Base-by-base conservation (phyloP, 1,140 invertebrate species). In the Muscidifurax raptorellus region DNA sequence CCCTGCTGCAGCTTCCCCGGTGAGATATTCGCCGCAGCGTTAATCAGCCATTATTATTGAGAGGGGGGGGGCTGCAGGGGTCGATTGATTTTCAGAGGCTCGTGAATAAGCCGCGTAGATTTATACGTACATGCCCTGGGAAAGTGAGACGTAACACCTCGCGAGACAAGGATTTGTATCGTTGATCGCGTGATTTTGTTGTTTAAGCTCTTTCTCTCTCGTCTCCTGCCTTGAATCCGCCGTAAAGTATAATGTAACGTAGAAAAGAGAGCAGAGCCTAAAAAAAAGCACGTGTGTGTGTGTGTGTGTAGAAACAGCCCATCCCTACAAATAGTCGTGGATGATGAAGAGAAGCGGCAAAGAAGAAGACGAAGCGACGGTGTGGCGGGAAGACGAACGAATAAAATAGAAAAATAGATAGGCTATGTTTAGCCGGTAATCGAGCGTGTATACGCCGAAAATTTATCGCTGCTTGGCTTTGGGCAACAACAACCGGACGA, bases 1-100 rank as follows among this genome's bases (percentile, higher is more conserved):
- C 77, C 75, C 18, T 59, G 59, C 59, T 67, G 83, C 66, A 69
- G 66, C 27, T 28, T 28, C 66, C 66, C 28, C 79, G 84, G 47
- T 4, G 47, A 75, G 59, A 75, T 66, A 67, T 47, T 47, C 32
- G 81, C 52, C 82, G 64, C 75, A 71, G 71, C 74, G 82, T 52
- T 83, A 78, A 77, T 77, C 74, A 78, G 36, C 66, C 64, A 52
- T 83, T 78, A 82, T 82, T 66, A 25, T 66, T 12, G 52, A 18
- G 22, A 10, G 30, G 9, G 18, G 4, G 18, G 71, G 71, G 30
- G 32, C n/a, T 59, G 52, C 18, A 5, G 1, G 52, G 52, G 52
- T 59, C 52, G 52, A 59, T 59, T 59, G 52, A 59, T 59, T 59
- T 59, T 59, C 52, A 52, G 47, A 12, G 47, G 15, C 5, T 52